Evolutionary conservation across 2,888 invertebrate genomes (phyloP).

Genomic region (Tenthredo notha): DNA sequence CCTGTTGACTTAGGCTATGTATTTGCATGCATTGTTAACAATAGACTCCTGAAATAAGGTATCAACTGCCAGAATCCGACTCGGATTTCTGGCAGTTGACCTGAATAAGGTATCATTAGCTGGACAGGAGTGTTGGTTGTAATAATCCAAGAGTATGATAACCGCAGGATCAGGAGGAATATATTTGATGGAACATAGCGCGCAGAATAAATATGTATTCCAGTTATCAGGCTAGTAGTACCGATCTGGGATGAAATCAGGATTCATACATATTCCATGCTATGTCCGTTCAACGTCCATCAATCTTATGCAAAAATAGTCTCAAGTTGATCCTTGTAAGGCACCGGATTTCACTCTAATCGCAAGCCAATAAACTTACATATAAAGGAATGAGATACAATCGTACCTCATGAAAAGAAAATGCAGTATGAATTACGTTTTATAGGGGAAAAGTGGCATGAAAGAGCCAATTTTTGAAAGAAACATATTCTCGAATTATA

Average conservation of each 20-base stretch:
- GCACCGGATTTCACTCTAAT: slow-evolving; percentile 66
- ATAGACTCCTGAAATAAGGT: too few relatives aligned
- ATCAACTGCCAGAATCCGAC: too few relatives aligned
- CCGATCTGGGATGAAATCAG: neutral
- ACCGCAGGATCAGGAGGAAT: neutral
- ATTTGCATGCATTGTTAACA: too few relatives aligned
- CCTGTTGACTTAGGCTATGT: too few relatives aligned
- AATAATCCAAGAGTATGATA: neutral
- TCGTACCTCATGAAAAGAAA: slow-evolving; percentile 6
- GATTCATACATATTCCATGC: neutral
- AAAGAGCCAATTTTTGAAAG: too few relatives aligned
- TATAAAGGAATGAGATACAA: slow-evolving; percentile 57
- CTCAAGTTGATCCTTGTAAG: slow-evolving; percentile 62
- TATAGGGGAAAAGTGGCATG: too few relatives aligned
- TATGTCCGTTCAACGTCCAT: neutral
- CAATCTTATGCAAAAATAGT: slow-evolving; percentile 12
- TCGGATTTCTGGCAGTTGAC: too few relatives aligned
- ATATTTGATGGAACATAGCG: neutral
- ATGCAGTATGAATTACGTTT: neutral
- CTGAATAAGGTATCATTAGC: too few relatives aligned
- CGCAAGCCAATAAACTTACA: slow-evolving; percentile 60
- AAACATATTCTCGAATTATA: neutral
- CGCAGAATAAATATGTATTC: neutral
- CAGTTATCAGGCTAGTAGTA: neutral
- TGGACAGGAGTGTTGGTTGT: neutral